These are phyloP conservation scores for Equus przewalskii DNA, from an alignment of 2,113 vertebrate species.

Conservation along the genomic window DNA sequence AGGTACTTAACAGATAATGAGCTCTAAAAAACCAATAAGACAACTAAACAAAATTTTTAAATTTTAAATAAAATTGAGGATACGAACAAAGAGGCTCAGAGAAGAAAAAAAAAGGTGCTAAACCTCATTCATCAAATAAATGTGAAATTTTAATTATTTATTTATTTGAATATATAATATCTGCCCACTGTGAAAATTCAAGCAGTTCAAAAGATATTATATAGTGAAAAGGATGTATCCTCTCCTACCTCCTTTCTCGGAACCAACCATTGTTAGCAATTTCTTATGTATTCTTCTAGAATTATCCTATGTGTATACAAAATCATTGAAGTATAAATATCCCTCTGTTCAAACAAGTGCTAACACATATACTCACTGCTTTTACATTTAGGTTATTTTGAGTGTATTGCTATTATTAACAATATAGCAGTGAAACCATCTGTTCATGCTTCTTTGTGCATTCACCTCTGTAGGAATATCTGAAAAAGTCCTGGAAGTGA, in stretches of 20 bases:
- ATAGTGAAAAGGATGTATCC: background rate
- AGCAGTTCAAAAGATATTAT: background rate
- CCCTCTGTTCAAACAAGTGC: background rate
- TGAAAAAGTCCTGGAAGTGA: background rate
- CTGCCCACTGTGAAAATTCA: background rate
- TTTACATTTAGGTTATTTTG: background rate
- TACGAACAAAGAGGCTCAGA: background rate
- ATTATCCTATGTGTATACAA: background rate
- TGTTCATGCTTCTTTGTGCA: background rate
- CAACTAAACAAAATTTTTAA: background rate
- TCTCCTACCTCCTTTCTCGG: background rate
- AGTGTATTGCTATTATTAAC: background rate
- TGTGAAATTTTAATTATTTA: background rate
- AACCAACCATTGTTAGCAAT: background rate
- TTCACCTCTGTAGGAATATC: background rate
- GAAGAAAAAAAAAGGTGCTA: background rate
- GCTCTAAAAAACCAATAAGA: background rate
- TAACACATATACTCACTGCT: background rate
- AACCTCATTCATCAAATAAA: background rate
- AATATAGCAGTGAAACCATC: background rate
- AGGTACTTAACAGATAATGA: background rate
- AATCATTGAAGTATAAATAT: background rate
- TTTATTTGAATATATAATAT: background rate
- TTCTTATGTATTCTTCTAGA: background rate
- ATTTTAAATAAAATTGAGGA: background rate